phyloP scores from a whole-genome alignment of 2,888 invertebrate species.

The Romanomermis culicivorax region DNA sequence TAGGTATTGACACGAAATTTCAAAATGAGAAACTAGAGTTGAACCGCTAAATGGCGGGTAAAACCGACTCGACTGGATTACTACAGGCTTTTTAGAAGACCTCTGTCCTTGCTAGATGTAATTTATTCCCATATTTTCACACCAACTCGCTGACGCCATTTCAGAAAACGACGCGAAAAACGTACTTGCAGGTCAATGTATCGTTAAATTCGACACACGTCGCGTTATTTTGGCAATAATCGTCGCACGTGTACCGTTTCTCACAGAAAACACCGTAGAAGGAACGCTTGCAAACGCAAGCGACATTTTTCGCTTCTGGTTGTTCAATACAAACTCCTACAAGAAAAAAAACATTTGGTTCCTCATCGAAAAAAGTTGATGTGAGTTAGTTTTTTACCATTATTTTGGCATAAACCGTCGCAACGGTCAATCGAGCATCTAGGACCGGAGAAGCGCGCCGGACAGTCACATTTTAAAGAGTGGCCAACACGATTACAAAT shows the following conservation, averaged over 20 bases:
- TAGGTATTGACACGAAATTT: too few species aligned
- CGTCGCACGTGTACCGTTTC: slow-evolving; percentile 6
- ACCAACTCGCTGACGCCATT: too few species aligned
- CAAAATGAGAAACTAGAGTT: too few species aligned
- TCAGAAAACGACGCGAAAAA: too few species aligned
- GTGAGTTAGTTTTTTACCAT: too few species aligned
- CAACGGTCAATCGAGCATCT: slow-evolving; percentile 42
- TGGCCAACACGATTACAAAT: slow-evolving; percentile 9
- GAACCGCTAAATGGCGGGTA: too few species aligned
- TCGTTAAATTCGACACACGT: background rate
- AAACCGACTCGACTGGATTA: too few species aligned
- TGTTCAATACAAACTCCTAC: slow-evolving; percentile 7
- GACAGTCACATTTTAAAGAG: slow-evolving; percentile 36
- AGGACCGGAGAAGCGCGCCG: slow-evolving; percentile 38
- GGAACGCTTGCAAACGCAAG: slow-evolving; percentile 8
- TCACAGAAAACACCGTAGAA: slow-evolving; percentile 10
- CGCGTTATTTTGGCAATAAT: slow-evolving; percentile 11
- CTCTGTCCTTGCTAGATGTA: too few species aligned
- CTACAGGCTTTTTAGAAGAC: too few species aligned
- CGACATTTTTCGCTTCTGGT: background rate
- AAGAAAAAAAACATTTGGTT: background rate
- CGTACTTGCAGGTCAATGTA: background rate
- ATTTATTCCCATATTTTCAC: too few species aligned
- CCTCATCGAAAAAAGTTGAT: too few species aligned
- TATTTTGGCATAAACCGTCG: slow-evolving; percentile 39